A percentile compares a stretch with the other conserved stretches of the same genome.
phyloP scores from a whole-genome alignment of 2,888 invertebrate genomes.

The Troglohyphantes excavatus region DNA sequence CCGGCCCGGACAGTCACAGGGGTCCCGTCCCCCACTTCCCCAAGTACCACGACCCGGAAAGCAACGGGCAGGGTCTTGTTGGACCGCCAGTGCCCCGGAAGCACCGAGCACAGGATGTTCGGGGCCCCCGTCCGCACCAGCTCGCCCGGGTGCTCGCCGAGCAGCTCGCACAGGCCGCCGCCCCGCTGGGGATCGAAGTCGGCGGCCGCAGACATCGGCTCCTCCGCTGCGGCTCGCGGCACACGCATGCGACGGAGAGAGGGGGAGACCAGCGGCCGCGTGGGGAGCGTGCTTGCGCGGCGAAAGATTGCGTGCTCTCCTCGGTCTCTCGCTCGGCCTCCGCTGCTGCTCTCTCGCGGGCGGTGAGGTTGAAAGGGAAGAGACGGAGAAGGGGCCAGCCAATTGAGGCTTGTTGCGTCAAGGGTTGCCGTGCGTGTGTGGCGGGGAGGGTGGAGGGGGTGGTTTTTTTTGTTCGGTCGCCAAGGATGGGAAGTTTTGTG shows the following conservation, averaged over 20 bases:
- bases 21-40: slow-evolving; percentile 96
- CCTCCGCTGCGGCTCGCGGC: slow-evolving; percentile 47
- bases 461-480: slow-evolving; percentile 24
- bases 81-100: slow-evolving; percentile 98
- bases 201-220: slow-evolving; percentile 39
- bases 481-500: background rate
- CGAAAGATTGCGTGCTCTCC: background rate
- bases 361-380: too few relatives aligned
- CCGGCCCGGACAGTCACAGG: slow-evolving; percentile 96
- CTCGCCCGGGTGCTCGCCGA: slow-evolving; percentile 91
- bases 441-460: background rate
- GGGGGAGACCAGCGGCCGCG: slow-evolving; percentile 14
- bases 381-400: slow-evolving; percentile 39
- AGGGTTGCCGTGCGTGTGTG: slow-evolving; percentile 48
- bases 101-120: slow-evolving; percentile 95
- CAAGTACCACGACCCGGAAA: slow-evolving; percentile 88
- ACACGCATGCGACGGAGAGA: slow-evolving; percentile 63
- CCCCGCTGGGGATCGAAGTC: slow-evolving; percentile 65
- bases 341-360: slow-evolving; percentile 28
- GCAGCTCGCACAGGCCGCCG: slow-evolving; percentile 84
- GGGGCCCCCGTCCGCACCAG: slow-evolving; percentile 95
- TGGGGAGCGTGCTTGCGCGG: background rate
- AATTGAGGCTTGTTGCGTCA: slow-evolving; percentile 76
- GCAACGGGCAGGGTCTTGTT: slow-evolving; percentile 85
- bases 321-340: slow-evolving; percentile 16